Conservation (phyloP, 2,113 vertebrate species). For the Microtus pennsylvanicus region DNA sequence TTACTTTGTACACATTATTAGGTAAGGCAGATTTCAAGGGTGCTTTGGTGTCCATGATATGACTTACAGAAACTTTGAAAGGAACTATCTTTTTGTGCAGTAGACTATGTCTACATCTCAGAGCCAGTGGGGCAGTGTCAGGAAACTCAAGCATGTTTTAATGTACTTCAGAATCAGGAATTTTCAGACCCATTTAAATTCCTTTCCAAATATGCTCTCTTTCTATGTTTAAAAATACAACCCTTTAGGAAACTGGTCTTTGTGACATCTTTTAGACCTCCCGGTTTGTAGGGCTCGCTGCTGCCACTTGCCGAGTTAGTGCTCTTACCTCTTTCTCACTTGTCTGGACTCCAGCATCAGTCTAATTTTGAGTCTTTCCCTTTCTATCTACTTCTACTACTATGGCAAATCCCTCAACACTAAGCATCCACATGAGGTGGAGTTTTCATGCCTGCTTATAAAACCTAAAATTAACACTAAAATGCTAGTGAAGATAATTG, state of each 20-base stretch:
- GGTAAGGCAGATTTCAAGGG: not conserved
- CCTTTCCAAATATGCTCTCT: not conserved
- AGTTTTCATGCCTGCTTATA: not conserved
- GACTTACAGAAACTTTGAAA: too few species aligned
- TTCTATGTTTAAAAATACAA: not conserved
- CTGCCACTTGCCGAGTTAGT: not conserved
- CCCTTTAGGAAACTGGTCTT: not conserved
- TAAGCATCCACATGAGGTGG: not conserved
- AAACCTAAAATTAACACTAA: constrained; percentile 33
- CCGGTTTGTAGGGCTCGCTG: not conserved
- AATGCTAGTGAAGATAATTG: constrained; percentile 40
- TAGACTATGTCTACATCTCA: not conserved
- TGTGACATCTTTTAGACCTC: not conserved
- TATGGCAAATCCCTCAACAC: not conserved
- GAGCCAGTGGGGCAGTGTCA: not conserved
- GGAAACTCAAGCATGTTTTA: not conserved
- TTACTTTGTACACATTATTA: not conserved
- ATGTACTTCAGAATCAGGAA: not conserved
- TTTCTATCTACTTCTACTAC: not conserved
- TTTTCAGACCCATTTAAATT: not conserved
- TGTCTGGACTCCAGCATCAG: not conserved
- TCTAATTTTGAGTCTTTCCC: not conserved
- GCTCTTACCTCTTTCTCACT: not conserved
- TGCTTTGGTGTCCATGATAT: not conserved
- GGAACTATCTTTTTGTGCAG: not conserved